Evolutionary conservation across 2,888 invertebrate genomes (phyloP).

Genomic region (Pseudococcus jackbeardsleyi): DNA sequence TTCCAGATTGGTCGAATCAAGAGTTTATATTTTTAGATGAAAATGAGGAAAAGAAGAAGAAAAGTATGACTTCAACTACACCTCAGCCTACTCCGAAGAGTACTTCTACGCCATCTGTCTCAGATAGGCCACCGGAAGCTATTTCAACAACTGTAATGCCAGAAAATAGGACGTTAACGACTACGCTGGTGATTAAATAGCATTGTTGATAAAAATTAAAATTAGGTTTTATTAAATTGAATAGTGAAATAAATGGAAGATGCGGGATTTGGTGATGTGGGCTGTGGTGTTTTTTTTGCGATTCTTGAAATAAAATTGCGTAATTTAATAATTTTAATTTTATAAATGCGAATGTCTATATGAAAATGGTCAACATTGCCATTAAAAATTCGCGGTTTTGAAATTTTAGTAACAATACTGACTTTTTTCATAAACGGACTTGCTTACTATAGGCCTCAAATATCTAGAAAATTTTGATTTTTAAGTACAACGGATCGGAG

Average conservation of each 20-base stretch:
- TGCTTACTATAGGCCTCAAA: too few species aligned
- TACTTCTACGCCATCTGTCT: not conserved
- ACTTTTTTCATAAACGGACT: too few species aligned
- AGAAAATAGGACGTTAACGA: not conserved
- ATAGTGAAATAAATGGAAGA: not conserved
- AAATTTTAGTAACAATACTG: too few species aligned
- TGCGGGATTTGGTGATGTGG: not conserved
- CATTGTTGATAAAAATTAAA: not conserved
- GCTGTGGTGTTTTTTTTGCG: not conserved
- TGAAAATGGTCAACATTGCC: too few species aligned
- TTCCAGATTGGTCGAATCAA: constrained; percentile 12
- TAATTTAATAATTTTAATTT: not conserved
- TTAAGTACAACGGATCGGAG: too few species aligned
- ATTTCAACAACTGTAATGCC: not conserved
- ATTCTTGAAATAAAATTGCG: not conserved
- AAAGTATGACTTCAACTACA: not conserved
- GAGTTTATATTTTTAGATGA: constrained; percentile 57
- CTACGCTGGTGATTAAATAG: not conserved
- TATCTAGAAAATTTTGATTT: too few species aligned
- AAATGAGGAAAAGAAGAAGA: constrained; percentile 24
- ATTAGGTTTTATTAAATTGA: not conserved
- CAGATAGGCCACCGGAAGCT: not conserved
- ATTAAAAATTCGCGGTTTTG: too few species aligned
- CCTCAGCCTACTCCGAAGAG: not conserved
- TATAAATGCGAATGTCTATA: too few species aligned